A percentile compares a stretch with the other conserved stretches of the same genome.
phyloP scores from a whole-genome alignment of 2,888 invertebrate genomes.

The Malachius bipustulatus region DNA sequence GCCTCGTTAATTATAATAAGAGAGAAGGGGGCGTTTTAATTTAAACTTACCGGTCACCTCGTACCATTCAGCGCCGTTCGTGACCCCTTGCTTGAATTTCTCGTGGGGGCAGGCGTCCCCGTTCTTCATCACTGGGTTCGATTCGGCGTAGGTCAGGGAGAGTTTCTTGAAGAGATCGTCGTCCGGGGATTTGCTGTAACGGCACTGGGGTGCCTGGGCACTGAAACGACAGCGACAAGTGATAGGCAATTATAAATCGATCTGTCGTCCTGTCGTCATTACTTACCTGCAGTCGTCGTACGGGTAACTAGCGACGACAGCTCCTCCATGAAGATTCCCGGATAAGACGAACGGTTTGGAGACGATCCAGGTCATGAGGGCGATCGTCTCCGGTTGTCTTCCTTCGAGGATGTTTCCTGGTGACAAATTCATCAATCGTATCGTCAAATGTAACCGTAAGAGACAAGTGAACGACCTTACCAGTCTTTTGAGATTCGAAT shows the following conservation, averaged over 20 bases:
- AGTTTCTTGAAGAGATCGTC: slow-evolving; percentile 67
- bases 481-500: slow-evolving; percentile 40
- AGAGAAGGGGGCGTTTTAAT: too few species aligned
- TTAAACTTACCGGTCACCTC: slow-evolving; percentile 55
- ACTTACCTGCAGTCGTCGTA: slow-evolving; percentile 72
- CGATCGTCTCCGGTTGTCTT: slow-evolving; percentile 77
- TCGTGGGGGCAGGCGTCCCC: slow-evolving; percentile 65
- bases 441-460: not conserved
- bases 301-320: slow-evolving; percentile 95
- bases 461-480: slow-evolving; percentile 18
- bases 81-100: slow-evolving; percentile 65
- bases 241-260: slow-evolving; percentile 8
- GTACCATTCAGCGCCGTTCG: slow-evolving; percentile 91
- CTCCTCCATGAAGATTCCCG: slow-evolving; percentile 92
- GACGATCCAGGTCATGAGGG: slow-evolving; percentile 81
- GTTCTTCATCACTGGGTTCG: slow-evolving; percentile 61
- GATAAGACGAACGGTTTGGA: slow-evolving; percentile 83
- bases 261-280: too few species aligned
- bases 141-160: slow-evolving; percentile 62
- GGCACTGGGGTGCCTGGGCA: slow-evolving; percentile 51
- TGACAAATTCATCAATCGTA: slow-evolving; percentile 9
- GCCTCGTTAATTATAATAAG: too few species aligned
- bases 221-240: slow-evolving; percentile 20
- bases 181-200: slow-evolving; percentile 70
- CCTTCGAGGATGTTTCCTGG: slow-evolving; percentile 41